Conservation (phyloP, 2,113 vertebrate genomes). For the Peucedramus taeniatus region DNA sequence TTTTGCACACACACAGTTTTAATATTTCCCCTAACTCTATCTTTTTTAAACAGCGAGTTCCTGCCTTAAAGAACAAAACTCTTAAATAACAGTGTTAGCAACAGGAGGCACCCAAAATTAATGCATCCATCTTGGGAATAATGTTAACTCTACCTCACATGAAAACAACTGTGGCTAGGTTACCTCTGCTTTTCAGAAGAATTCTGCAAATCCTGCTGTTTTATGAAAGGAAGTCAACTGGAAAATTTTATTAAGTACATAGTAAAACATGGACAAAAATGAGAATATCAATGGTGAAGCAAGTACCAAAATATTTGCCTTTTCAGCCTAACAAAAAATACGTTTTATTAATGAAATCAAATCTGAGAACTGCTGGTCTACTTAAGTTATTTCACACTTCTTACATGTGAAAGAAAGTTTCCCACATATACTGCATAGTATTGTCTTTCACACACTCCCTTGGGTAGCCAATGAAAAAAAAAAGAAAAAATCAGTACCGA, state of each 20-base stretch:
- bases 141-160: neutral
- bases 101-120: neutral
- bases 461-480: neutral
- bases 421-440: neutral
- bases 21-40: neutral
- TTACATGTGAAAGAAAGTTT: neutral
- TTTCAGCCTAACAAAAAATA: neutral
- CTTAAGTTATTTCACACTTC: neutral
- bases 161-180: neutral
- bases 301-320: neutral
- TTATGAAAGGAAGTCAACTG: neutral
- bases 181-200: neutral
- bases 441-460: neutral
- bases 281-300: neutral
- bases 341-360: neutral
- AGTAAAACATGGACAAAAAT: neutral
- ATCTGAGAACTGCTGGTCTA: accelerated
- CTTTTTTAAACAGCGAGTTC: neutral
- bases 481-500: neutral
- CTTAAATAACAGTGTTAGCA: neutral
- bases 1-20: neutral
- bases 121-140: neutral
- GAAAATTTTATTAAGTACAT: neutral
- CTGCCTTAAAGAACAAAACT: neutral
- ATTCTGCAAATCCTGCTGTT: neutral